Base-by-base conservation (phyloP, 1,140 invertebrate genomes). In the Calosoma granatense region DNA sequence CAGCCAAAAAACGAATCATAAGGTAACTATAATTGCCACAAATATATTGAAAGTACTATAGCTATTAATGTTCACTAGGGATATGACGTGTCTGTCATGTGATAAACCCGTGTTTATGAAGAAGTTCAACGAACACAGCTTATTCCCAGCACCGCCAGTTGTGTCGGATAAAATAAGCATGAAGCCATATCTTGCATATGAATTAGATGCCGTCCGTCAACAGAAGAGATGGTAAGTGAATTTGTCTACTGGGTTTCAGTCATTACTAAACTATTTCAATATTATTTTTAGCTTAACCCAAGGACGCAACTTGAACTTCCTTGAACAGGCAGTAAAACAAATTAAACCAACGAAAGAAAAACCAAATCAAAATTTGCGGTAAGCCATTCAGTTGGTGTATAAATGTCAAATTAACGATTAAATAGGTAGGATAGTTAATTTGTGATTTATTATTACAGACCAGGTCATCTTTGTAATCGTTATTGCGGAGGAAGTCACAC, bases 401-500 rank as follows among this genome's bases (percentile, higher is more conserved):
- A 6, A 30, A 4, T 30, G 14, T n/a, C n/a, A n/a, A n/a, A n/a
- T n/a, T n/a, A n/a, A n/a, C n/a, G n/a, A n/a, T n/a, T n/a, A n/a
- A n/a, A n/a, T n/a, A n/a, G n/a, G n/a, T n/a, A n/a, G n/a, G n/a
- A n/a, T n/a, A n/a, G n/a, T n/a, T n/a, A 57, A 36, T 56, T n/a
- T 22, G 30, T 51, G n/a, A 6, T 47, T 57, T 20, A 36, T 20
- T 41, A 53, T 51, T 56, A 2, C 20, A 65, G 63, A 1, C 63
- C 74, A 53, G 79, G 80, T 59, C 77, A 85, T 61, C 68, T 83
- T 4, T 81, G 81, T 51, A 84, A 83, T 59, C 80, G 86, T 1
- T 87, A 87, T 64, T 84, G 82, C 51, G 85, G 86, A 15, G 86
- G 85, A 14, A 81, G 80, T 54, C 85, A 88, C 65, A 87, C 86